phyloP scores from a whole-genome alignment of 2,113 vertebrate genomes.

The Prunella himalayana region DNA sequence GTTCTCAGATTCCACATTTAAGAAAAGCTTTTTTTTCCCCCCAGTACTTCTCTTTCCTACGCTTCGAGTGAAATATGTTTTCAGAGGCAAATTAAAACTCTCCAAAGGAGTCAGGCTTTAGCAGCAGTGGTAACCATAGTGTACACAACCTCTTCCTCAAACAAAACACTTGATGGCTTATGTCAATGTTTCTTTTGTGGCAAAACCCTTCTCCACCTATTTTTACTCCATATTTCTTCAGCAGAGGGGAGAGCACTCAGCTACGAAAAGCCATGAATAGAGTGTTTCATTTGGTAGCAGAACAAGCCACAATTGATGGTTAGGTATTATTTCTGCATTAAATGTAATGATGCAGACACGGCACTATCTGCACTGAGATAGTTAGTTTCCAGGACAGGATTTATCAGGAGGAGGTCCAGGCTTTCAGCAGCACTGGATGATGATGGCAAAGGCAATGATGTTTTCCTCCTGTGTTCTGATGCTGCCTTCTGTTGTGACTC shows the following conservation, averaged over 20 bases:
- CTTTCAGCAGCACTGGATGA: conserved; percentile 49
- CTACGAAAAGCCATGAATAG: not conserved
- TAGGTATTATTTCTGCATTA: conserved; percentile 44
- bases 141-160: not conserved
- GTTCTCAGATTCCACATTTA: not conserved
- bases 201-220: conserved; percentile 43
- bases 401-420: conserved; percentile 12
- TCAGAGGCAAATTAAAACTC: conserved; percentile 19
- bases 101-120: not conserved
- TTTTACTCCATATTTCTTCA: conserved; percentile 35
- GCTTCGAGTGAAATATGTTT: not conserved
- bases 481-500: not conserved
- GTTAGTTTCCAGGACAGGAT: conserved; percentile 1
- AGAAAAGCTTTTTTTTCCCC: not conserved
- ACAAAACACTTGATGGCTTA: conserved; percentile 10
- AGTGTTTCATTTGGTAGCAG: conserved; percentile 24
- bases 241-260: not conserved
- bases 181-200: conserved; percentile 58
- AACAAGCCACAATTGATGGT: conserved; percentile 27
- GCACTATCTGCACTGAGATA: conserved; percentile 13
- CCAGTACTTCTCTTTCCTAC: not conserved
- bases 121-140: not conserved
- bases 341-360: not conserved
- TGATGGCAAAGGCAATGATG: not conserved
- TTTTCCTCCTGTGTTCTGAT: not conserved